Evolutionary conservation across 2,888 invertebrate genomes (phyloP).

Genomic region (Crossocerus cetratus): DNA sequence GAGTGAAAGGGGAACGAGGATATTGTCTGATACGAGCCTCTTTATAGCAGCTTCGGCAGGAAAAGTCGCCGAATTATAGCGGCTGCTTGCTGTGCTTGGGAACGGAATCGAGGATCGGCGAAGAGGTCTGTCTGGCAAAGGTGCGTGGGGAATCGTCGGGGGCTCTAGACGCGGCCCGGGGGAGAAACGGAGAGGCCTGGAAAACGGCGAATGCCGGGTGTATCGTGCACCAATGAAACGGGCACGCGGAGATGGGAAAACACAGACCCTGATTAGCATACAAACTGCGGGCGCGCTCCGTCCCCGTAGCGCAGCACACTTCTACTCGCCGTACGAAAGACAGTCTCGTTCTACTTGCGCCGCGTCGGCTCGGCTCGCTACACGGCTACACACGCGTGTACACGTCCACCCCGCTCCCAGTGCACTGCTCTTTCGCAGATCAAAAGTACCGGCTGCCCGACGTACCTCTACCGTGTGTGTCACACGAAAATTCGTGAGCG

Average conservation of each 20-base stretch:
- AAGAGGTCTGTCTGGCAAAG: too few species aligned
- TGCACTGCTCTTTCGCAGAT: background rate
- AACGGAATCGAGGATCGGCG: too few species aligned
- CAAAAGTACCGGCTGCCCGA: background rate
- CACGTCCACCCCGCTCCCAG: too few species aligned
- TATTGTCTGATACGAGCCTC: too few species aligned
- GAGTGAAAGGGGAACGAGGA: too few species aligned
- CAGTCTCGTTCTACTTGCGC: slow-evolving; percentile 6
- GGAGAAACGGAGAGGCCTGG: background rate
- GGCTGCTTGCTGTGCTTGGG: too few species aligned
- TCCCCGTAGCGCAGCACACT: slow-evolving; percentile 62
- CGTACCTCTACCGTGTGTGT: too few species aligned
- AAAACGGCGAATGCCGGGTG: slow-evolving; percentile 3
- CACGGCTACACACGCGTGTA: too few species aligned
- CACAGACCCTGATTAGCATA: slow-evolving; percentile 70
- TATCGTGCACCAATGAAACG: slow-evolving; percentile 30
- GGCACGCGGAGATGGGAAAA: slow-evolving; percentile 53
- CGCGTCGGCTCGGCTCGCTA: too few species aligned
- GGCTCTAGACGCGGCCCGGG: background rate
- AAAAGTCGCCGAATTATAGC: slow-evolving; percentile 34
- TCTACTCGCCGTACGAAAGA: slow-evolving; percentile 45
- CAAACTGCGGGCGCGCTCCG: slow-evolving; percentile 66
- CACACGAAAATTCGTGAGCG: too few species aligned
- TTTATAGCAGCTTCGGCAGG: background rate
- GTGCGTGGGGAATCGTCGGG: background rate